phyloP scores from a whole-genome alignment of 2,113 vertebrate species.

The Ceratotherium simum region DNA sequence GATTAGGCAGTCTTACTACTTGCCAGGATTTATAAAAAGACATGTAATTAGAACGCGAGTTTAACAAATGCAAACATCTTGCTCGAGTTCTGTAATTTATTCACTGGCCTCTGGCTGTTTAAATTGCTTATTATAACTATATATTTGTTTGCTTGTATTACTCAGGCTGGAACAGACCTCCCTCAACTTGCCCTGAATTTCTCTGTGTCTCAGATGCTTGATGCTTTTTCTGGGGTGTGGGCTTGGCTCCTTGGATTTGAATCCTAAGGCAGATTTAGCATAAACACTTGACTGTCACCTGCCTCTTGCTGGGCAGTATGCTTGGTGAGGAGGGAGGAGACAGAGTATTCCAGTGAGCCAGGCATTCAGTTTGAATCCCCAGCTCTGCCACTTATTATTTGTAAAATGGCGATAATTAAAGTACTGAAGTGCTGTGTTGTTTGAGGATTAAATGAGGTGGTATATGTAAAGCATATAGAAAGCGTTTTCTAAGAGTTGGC shows the following conservation, averaged over 20 bases:
- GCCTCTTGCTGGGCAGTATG: too few relatives aligned
- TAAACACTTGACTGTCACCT: not conserved
- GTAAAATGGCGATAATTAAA: not conserved
- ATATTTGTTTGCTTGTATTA: not conserved
- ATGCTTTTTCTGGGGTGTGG: not conserved
- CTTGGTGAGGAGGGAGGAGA: not conserved
- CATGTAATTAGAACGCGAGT: not conserved
- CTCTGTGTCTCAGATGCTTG: not conserved
- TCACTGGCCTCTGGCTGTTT: not conserved
- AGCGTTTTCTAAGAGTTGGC: not conserved
- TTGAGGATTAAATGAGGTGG: not conserved
- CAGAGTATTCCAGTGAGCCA: not conserved
- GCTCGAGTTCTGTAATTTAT: not conserved
- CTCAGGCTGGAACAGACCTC: not conserved
- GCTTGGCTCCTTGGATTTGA: not conserved
- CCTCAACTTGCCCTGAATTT: not conserved
- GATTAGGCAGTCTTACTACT: not conserved
- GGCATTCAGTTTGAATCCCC: not conserved
- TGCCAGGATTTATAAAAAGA: not conserved
- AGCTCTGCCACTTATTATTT: not conserved
- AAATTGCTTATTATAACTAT: not conserved
- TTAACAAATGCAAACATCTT: not conserved
- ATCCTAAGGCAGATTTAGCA: not conserved
- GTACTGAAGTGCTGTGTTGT: too few relatives aligned
- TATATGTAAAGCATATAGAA: not conserved